Base-by-base conservation (phyloP, 2,888 invertebrate genomes). In the Stenchaetothrips biformis region DNA sequence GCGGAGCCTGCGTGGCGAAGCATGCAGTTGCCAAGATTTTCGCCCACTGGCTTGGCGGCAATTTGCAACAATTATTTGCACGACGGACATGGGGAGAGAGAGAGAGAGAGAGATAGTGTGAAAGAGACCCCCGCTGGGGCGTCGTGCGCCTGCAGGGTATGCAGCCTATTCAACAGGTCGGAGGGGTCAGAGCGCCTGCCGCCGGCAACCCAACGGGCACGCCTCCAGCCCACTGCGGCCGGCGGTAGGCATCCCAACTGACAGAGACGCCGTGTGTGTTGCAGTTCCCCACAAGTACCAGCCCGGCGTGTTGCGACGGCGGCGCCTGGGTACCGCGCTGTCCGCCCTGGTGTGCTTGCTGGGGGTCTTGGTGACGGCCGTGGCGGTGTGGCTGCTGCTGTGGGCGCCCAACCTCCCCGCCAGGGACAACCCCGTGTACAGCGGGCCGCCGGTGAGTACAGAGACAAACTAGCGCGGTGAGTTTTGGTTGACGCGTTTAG, bases 371-470 rank as follows among this genome's bases (percentile, higher is more conserved):
- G 86, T 92, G 80, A 88, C 89, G 80, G 87, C 89, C 27, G 83
- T 92, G 79, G 88, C 91, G 0, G 85, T 90, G 78, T 91, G 90
- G 90, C 87, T 91, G 82, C 86, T 91, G 25, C 83, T 91, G 47
- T 90, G 91, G 88, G 88, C 91, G 21, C 91, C 91, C 8, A 89
- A 89, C 85, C 87, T 91, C 27, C 87, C 89, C 80, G 85, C 89
- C 81, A 86, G 88, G 82, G 90, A 92, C 83, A 91, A 91, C 86
- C 92, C 92, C 0, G 91, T 90, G 83, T 91, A 91, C 90, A 91
- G 91, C 84, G 92, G 90, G 67, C 86, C 90, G 84, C 89, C 90
- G 82, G 92, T 92, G 86, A 88, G 87, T 82, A 79, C 53, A 6
- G 3, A 53, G 53, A 53, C 13, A 37, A 47, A 1, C 21, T 79